These are phyloP conservation scores for Deroplatys truncata DNA, from an alignment of 2,888 invertebrate species.

Conservation along the genomic window DNA sequence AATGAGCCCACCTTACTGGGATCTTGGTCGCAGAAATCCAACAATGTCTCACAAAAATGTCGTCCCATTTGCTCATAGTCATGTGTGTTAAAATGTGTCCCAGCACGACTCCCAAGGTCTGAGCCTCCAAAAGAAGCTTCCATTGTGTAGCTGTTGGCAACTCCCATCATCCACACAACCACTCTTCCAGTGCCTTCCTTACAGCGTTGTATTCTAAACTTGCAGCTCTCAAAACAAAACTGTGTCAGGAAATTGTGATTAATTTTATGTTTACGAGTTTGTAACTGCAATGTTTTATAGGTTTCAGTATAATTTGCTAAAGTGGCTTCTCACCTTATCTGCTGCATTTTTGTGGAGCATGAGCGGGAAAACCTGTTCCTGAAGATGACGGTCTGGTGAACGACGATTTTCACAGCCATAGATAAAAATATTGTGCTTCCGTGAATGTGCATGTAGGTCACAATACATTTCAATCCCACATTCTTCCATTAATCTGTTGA, in stretches of 20 bases:
- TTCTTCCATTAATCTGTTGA: slow-evolving; percentile 74
- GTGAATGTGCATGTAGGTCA: slow-evolving; percentile 92
- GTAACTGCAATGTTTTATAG: background rate
- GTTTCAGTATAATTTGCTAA: background rate
- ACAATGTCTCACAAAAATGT: slow-evolving; percentile 86
- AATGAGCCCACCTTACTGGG: slow-evolving; percentile 63
- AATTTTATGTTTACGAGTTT: background rate
- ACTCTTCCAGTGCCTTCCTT: slow-evolving; percentile 94
- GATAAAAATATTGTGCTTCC: slow-evolving; percentile 92
- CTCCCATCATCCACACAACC: slow-evolving; percentile 93
- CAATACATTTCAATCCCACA: slow-evolving; percentile 87
- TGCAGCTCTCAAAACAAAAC: slow-evolving; percentile 93
- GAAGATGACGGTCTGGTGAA: slow-evolving; percentile 67
- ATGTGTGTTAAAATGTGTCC: slow-evolving; percentile 78
- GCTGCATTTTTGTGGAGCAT: slow-evolving; percentile 91
- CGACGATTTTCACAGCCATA: slow-evolving; percentile 91
- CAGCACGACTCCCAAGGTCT: slow-evolving; percentile 71
- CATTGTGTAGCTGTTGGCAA: slow-evolving; percentile 91
- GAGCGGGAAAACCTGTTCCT: slow-evolving; percentile 90
- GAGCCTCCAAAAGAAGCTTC: slow-evolving; percentile 94
- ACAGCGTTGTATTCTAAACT: slow-evolving; percentile 87
- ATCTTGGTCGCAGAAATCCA: slow-evolving; percentile 86
- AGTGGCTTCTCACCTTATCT: slow-evolving; percentile 61
- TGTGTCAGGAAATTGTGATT: slow-evolving; percentile 38
- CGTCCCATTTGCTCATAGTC: slow-evolving; percentile 81